These are phyloP conservation scores for Rachycentron canadum DNA, from an alignment of 2,797 vertebrate species.

Conservation along the genomic window DNA sequence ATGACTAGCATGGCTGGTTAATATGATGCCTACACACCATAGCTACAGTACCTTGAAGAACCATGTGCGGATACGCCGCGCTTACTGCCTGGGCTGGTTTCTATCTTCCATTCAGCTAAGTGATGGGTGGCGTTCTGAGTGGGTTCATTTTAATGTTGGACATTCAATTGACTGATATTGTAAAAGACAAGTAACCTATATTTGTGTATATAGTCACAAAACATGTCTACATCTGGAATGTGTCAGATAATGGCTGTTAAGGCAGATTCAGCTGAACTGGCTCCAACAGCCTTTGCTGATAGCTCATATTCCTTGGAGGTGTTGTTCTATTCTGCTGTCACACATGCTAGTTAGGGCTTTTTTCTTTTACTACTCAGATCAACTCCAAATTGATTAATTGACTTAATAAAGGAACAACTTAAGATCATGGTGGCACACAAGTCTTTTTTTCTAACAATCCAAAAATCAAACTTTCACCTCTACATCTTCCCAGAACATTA, in stretches of 20 bases:
- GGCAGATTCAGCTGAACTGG: constrained; percentile 16
- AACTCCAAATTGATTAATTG: constrained; percentile 62
- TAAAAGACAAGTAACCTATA: constrained; percentile 24
- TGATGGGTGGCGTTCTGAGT: constrained; percentile 43
- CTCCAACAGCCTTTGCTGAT: constrained; percentile 24
- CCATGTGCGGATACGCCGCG: constrained; percentile 25
- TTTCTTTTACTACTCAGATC: constrained; percentile 42
- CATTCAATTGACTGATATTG: constrained; percentile 56
- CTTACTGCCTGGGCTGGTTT: constrained; percentile 46
- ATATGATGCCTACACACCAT: constrained; percentile 65
- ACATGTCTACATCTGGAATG: constrained; percentile 39
- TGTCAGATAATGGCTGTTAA: constrained; percentile 37
- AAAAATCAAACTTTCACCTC: constrained; percentile 32
- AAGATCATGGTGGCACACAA: too few relatives aligned
- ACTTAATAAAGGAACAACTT: constrained; percentile 48
- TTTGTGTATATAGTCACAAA: constrained; percentile 42
- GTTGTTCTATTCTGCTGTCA: constrained; percentile 21
- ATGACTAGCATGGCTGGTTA: constrained; percentile 70
- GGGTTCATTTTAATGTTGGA: constrained; percentile 41
- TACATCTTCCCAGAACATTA: constrained; percentile 5
- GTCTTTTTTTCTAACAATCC: constrained; percentile 30
- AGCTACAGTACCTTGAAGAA: constrained; percentile 47
- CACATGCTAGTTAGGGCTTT: constrained; percentile 8
- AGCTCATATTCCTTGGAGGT: constrained; percentile 23
- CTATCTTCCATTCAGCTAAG: constrained; percentile 59